Base-by-base conservation (phyloP, 23 tunicate species). In the Diplosoma virens region DNA sequence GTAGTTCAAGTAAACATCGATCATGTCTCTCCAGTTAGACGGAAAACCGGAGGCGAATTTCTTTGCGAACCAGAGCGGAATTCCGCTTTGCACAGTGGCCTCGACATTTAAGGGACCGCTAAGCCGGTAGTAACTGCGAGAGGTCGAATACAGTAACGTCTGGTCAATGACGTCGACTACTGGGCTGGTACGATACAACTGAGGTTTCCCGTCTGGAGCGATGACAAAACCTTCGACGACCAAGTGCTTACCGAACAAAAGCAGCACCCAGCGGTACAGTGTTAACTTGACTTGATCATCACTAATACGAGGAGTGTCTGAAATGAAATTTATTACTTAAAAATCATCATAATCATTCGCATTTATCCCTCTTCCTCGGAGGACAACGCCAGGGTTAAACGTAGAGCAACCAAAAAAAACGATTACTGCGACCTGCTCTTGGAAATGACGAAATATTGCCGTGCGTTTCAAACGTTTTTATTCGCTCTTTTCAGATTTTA, bases 151-250 rank as follows among this genome's bases (percentile, higher is more conserved):
- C 4, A 78, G 22, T 29, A 65, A 17, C 14, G 22, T 65, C 3
- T 65, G 23, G 33, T 46, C 64, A 18, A 78, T 41, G n/a, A 65
- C 74, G 6, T 78, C 61, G 4, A 31, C 25, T 33, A 78, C 27
- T 6, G 83, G 59, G 47, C 74, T 65, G 27, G 83, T 78, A 1
- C 74, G 73, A 30, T 78, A 78, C 16, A 65, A 61, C 30, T 78
- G 74, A 27, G 61, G 63, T 45, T 30, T 46, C 17, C 67, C 74
- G 46, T 47, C 56, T 1, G 54, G 46, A 26, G 30, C 35, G 17
- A 46, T 14, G 1, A 46, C 73, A 78, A 78, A 65, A 11, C 83
- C 83, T 47, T 78, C 83, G 28, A 78, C 74, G 30, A 23, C 28
- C 21, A 78, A 5, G 22, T 47, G 63, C 30, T 63, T 78, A 3